Evolutionary conservation across 30 jellyfish, hydroid and myxozoan species (phyloP).

Genomic region (Hydra vulgaris): DNA sequence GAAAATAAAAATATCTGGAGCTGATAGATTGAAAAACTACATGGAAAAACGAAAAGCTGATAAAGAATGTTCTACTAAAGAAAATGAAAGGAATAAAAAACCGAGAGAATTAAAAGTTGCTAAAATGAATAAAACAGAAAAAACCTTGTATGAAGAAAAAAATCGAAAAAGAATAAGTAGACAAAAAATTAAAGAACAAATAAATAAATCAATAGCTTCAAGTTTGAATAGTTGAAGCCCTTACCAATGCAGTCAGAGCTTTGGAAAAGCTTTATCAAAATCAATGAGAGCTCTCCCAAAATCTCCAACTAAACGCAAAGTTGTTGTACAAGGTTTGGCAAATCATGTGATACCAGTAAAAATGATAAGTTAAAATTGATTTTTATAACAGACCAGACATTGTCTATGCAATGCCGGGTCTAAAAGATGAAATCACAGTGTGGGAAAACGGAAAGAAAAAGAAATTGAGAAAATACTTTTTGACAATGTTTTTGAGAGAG

Average conservation of each 20-base stretch:
- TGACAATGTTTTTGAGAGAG: constrained; percentile 38
- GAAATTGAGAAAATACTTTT: constrained; percentile 36
- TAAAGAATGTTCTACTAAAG: neutral
- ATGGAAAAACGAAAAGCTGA: neutral
- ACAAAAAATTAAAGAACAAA: neutral
- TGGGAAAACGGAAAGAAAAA: constrained; percentile 29
- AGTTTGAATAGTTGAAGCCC: constrained; percentile 1
- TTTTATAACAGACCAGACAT: constrained; percentile 40
- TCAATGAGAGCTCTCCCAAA: constrained; percentile 33
- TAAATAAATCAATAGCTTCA: neutral
- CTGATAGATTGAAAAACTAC: neutral
- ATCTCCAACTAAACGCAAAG: constrained; percentile 13
- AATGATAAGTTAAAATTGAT: neutral
- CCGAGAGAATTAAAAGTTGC: neutral
- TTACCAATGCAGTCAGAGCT: constrained; percentile 20
- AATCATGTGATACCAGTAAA: neutral
- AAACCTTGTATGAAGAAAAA: no score
- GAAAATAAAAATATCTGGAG: neutral
- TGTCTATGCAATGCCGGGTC: constrained; percentile 40
- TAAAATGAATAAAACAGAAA: neutral
- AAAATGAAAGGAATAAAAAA: neutral
- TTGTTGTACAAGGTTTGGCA: constrained; percentile 45
- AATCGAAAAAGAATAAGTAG: neutral
- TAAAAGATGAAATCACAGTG: constrained; percentile 22
- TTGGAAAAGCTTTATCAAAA: constrained; percentile 36